Conservation (phyloP, 2,888 invertebrate genomes). For the Linyphia triangularis region DNA sequence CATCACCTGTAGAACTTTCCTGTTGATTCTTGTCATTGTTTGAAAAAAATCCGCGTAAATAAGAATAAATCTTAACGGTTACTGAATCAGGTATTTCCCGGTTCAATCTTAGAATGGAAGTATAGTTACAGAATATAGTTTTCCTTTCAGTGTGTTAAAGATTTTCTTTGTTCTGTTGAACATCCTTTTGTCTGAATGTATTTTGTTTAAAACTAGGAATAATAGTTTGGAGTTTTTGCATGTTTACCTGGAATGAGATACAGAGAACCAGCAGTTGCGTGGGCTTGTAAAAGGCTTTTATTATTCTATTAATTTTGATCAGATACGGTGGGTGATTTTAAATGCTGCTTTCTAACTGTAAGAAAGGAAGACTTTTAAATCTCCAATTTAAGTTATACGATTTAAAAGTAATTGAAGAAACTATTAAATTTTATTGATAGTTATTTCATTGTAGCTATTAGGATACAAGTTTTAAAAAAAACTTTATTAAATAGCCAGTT, state of each 20-base stretch:
- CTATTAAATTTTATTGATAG: no score
- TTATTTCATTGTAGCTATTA: no score
- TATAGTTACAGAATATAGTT: constrained; percentile 24
- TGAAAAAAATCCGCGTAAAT: constrained; percentile 52
- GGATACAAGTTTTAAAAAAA: no score
- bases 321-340: background rate
- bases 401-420: no score
- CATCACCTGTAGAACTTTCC: constrained; percentile 68
- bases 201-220: background rate
- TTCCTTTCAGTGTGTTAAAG: background rate
- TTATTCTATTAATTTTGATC: no score
- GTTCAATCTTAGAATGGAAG: constrained; percentile 14
- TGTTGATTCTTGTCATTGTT: constrained; percentile 68
- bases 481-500: no score
- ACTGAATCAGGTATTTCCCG: constrained; percentile 66
- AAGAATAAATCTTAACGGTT: constrained; percentile 70
- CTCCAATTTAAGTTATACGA: no score
- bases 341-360: no score
- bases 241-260: background rate
- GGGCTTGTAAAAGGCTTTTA: no score
- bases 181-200: background rate
- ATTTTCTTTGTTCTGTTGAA: background rate
- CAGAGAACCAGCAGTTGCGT: background rate
- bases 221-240: background rate
- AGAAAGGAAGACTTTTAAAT: no score